Evolutionary conservation across 2,113 vertebrate genomes (phyloP), one percentile per base, ranked within the genome.

Genomic region (cat (Felis catus)): DNA sequence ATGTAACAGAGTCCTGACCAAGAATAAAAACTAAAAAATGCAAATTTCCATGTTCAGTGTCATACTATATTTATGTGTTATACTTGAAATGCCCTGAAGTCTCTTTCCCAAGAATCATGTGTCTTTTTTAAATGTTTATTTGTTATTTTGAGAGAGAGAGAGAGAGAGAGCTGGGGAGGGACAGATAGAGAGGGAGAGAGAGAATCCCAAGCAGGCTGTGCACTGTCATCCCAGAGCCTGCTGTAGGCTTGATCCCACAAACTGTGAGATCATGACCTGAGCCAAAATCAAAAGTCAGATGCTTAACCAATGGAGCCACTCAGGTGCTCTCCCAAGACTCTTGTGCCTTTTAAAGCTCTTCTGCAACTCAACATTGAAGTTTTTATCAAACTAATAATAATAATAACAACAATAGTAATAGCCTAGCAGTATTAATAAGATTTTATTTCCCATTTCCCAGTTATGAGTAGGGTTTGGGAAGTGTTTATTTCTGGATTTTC

Each of bases 401-500:
- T 10, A 36, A 23, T 41, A 45, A 29, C 25, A 29, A 9, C 29
- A 29, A n/a, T 10, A 36, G 33, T 51, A 66, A 15, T 33, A 31
- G 48, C 31, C 71, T 91, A 53, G 13, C 31, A 68, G 11, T 76
- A 80, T 45, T 68, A 91, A 84, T 19, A 91, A 33, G 33, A 84
- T 70, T 61, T 73, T 27, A 55, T 91, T 93, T 12, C 39, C 48
- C 23, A 55, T 91, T 93, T 12, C 39, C 48, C 29, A 55, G 0
- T 88, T 61, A 36, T 66, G 33, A 76, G 7, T 74, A 7, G 51
- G 9, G 21, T 76, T n/a, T 81, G 27, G 83, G 81, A 76, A 78
- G 94, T 65, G 16, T 39, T 70, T 78, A 16, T 90, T 85, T 81
- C 71, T 78, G 82, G 41, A 82, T 80, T 96, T 96, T 74, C 39